Evolutionary conservation across 1,140 invertebrate genomes (phyloP), one percentile per base, ranked within the genome.

Genomic region (silkworm (Bombyx mori)): DNA sequence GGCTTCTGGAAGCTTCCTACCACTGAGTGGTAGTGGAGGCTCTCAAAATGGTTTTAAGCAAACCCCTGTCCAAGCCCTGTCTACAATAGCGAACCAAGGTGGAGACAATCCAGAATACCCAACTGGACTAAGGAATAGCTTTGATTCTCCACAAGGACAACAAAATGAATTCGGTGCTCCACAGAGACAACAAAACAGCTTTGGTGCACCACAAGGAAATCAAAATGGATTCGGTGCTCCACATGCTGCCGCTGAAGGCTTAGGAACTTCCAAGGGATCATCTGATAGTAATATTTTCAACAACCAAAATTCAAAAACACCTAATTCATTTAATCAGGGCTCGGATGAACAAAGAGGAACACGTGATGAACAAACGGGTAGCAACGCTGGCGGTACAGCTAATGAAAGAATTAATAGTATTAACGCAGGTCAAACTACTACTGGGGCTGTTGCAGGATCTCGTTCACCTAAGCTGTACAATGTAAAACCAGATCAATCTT

Each of bases 391-490:
- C 4, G 26, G 26, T 35, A 3, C 26, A 1, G 4, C 26, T 35
- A 35, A 35, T 35, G 26, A 35, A 35, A 1, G 26, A 1, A 35
- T 35, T 35, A 35, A 35, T 35, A 35, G 26, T 5, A 35, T 35
- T 35, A 35, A 35, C 26, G 26, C 26, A 35, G 26, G 26, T 5
- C 26, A 35, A 35, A 35, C 26, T 35, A 5, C 26, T 35, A 35
- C 6, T 47, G 43, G n/a, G 5, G 12, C 9, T 9, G 7, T 45
- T 55, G 8, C 44, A 48, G 50, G 46, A 54, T 44, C 9, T 18
- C 56, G 60, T 54, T 57, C 55, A 42, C 26, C 60, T 5, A 62
- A 62, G n/a, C 55, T 57, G 54, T 59, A 49, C 26, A 47, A 47
- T 22, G 54, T 45, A 56, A 42, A 61, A 10, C 50, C 44, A 35